Percentiles rank a stretch among this genome's conserved stretches.
phyloP scores from a whole-genome alignment of 2,888 invertebrate genomes.

The Lordiphosa fenestrarum region DNA sequence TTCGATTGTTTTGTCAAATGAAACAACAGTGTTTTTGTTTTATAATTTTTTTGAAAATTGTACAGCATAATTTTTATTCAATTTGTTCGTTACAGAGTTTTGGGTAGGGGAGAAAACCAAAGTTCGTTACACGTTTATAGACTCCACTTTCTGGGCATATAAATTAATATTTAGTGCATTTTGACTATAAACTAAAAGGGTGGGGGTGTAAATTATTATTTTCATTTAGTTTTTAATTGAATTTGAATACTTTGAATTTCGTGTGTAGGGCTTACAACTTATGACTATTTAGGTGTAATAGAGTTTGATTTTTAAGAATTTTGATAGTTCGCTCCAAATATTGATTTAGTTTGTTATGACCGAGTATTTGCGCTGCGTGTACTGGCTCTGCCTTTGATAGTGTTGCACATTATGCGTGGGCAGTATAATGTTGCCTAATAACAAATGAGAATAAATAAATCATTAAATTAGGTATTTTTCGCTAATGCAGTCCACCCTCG shows the following conservation, averaged over 20 bases:
- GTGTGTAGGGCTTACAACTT: slow-evolving; percentile 61
- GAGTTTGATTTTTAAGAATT: slow-evolving; percentile 35
- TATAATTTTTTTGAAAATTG: slow-evolving; percentile 46
- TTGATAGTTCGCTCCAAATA: slow-evolving; percentile 21
- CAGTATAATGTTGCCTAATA: slow-evolving; percentile 76
- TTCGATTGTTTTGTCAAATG: slow-evolving; percentile 25
- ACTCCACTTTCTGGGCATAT: slow-evolving; percentile 76
- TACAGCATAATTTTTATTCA: slow-evolving; percentile 56
- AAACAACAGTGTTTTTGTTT: slow-evolving; percentile 46
- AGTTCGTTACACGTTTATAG: slow-evolving; percentile 62
- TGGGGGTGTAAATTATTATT: slow-evolving; percentile 8
- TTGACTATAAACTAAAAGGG: slow-evolving; percentile 7
- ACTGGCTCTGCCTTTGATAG: slow-evolving; percentile 80
- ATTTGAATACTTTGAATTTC: slow-evolving; percentile 59
- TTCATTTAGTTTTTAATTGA: slow-evolving; percentile 8
- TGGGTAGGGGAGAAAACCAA: slow-evolving; percentile 17
- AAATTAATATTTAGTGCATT: slow-evolving; percentile 14
- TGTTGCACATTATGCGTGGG: slow-evolving; percentile 79
- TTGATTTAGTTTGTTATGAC: slow-evolving; percentile 71
- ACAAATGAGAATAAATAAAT: slow-evolving; percentile 53
- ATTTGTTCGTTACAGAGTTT: slow-evolving; percentile 51
- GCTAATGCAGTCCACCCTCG: slow-evolving; percentile 36
- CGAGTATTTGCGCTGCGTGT: slow-evolving; percentile 79
- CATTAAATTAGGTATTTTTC: slow-evolving; percentile 23
- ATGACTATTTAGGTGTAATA: slow-evolving; percentile 53